phyloP scores from a whole-genome alignment of 2,888 invertebrate species.

The Lithophane socia region DNA sequence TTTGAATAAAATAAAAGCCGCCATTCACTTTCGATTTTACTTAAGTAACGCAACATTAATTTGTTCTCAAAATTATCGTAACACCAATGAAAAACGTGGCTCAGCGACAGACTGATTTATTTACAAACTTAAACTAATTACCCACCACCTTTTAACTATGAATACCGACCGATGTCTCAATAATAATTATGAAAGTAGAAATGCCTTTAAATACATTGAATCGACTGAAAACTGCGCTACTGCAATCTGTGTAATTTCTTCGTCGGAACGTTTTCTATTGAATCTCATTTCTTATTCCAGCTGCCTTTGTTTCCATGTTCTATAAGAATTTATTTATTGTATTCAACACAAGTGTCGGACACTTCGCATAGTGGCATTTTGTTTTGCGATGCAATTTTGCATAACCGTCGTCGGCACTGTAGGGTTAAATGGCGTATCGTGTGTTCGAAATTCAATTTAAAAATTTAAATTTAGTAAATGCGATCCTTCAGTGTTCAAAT shows the following conservation, averaged over 20 bases:
- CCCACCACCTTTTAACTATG: background rate
- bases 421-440: slow-evolving; percentile 7
- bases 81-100: background rate
- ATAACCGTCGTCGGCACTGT: slow-evolving; percentile 2
- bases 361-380: slow-evolving; percentile 11
- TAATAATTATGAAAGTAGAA: background rate
- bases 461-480: slow-evolving; percentile 4
- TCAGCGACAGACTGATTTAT: background rate
- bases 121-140: background rate
- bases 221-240: background rate
- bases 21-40: too few species aligned
- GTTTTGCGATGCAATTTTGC: slow-evolving; percentile 11
- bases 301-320: background rate
- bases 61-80: background rate
- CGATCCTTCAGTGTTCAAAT: background rate
- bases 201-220: background rate
- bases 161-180: background rate
- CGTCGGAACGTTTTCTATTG: background rate
- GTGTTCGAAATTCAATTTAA: slow-evolving; percentile 31
- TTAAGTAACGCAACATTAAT: background rate
- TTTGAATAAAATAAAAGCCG: background rate
- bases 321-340: slow-evolving; percentile 12
- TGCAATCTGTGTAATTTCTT: background rate
- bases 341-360: background rate
- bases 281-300: background rate